Evolutionary conservation across 2,113 vertebrate genomes (phyloP).

Genomic region (Cryptotis parvus): DNA sequence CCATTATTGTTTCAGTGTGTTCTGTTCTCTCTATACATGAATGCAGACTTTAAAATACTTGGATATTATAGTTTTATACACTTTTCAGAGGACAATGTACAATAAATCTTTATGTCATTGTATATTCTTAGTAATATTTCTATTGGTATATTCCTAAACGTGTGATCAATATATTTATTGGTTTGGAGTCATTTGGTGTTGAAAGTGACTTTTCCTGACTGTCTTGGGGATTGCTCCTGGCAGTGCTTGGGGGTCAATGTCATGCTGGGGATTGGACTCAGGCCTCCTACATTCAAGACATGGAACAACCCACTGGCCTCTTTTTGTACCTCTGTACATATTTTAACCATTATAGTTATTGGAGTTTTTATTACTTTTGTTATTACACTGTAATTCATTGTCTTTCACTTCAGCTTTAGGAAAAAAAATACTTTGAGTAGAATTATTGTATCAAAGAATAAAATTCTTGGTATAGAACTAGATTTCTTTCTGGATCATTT

Average conservation of each 20-base stretch:
- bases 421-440: conserved; percentile 34
- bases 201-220: no score
- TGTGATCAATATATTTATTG: background rate
- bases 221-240: no score
- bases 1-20: conserved; percentile 38
- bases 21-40: background rate
- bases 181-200: no score
- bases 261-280: no score
- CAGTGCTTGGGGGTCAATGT: no score
- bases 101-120: background rate
- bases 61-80: background rate
- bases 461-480: background rate
- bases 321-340: background rate
- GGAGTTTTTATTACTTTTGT: conserved; percentile 33
- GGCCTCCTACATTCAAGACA: no score
- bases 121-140: conserved; percentile 25
- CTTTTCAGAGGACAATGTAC: conserved; percentile 6
- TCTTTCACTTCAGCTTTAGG: conserved; percentile 1
- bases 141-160: conserved; percentile 32
- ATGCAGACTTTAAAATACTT: background rate
- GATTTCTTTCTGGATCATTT: background rate
- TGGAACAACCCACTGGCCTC: no score
- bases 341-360: conserved; percentile 15
- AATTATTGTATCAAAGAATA: conserved; percentile 30
- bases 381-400: background rate